Conservation (phyloP, 2,113 vertebrate species). For the Urocitellus parryii region DNA sequence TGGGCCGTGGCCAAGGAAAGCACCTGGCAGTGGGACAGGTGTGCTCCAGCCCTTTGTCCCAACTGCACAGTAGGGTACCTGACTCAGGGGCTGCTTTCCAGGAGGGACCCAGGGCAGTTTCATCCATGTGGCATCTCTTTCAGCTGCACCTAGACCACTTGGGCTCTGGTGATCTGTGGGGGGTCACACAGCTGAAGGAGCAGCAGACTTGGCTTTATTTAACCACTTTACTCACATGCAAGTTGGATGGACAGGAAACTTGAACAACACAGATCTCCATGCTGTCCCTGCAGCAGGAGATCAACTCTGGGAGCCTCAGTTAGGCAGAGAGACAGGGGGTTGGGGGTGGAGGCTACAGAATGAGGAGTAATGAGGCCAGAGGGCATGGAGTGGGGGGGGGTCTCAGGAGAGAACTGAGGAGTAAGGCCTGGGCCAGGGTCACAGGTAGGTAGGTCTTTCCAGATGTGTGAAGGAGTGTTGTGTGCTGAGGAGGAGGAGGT, state of each 20-base stretch:
- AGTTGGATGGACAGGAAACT: not conserved
- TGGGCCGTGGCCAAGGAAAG: not conserved
- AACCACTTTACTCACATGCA: conserved; percentile 32
- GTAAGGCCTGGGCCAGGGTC: rapidly evolving
- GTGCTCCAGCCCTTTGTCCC: rapidly evolving
- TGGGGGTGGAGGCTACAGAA: not conserved
- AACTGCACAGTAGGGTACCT: not conserved
- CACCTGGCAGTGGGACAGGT: rapidly evolving
- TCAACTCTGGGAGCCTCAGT: not conserved
- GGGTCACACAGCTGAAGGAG: not conserved
- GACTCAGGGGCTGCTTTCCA: not conserved
- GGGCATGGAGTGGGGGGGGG: rapidly evolving
- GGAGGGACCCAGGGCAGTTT: not conserved
- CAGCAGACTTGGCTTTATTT: not conserved
- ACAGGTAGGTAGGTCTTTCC: not conserved
- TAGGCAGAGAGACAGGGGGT: not conserved
- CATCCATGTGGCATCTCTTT: not conserved
- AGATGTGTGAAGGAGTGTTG: not conserved
- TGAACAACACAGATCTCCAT: rapidly evolving
- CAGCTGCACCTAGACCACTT: not conserved
- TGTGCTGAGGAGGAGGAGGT: not conserved
- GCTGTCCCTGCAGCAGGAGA: not conserved
- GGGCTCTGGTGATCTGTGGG: too few species aligned
- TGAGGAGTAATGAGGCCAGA: not conserved
- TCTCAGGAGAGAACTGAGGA: not conserved